Evolutionary conservation across 2,113 vertebrate genomes (phyloP).

Genomic region (Barnardius zonarius): DNA sequence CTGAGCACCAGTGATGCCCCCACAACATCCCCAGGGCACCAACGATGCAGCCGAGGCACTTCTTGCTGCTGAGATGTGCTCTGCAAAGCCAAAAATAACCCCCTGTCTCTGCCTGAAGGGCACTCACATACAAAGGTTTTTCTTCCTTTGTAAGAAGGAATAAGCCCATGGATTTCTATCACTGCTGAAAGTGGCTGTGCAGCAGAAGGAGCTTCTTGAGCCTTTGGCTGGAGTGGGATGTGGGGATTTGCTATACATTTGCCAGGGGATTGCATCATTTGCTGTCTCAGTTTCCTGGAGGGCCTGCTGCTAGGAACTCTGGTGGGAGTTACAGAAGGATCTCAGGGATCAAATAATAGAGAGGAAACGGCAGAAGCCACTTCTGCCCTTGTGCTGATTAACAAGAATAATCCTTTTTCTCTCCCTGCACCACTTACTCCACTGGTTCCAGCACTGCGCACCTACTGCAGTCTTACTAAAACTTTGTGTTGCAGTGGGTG

Average conservation of each 20-base stretch:
- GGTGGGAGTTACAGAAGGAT: background rate
- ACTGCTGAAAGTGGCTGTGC: background rate
- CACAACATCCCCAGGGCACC: background rate
- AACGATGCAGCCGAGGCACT: background rate
- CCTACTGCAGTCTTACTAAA: background rate
- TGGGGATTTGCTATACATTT: slow-evolving; percentile 24
- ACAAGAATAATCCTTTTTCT: background rate
- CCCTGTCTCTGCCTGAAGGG: background rate
- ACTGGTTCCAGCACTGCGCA: background rate
- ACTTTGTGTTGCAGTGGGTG: background rate
- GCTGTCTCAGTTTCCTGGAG: background rate
- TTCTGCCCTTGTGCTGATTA: slow-evolving; percentile 5
- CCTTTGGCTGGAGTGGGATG: background rate
- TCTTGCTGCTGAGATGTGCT: background rate
- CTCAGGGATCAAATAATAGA: slow-evolving; percentile 22
- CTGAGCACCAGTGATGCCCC: background rate
- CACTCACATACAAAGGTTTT: background rate
- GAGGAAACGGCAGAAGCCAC: background rate
- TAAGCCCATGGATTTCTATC: background rate
- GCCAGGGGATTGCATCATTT: slow-evolving; percentile 20
- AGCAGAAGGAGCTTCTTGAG: background rate
- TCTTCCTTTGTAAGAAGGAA: background rate
- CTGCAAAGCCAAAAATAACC: background rate
- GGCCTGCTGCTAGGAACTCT: background rate
- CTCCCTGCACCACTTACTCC: background rate